Conservation (phyloP, 2,113 vertebrate species). For the Penelope pileata region DNA sequence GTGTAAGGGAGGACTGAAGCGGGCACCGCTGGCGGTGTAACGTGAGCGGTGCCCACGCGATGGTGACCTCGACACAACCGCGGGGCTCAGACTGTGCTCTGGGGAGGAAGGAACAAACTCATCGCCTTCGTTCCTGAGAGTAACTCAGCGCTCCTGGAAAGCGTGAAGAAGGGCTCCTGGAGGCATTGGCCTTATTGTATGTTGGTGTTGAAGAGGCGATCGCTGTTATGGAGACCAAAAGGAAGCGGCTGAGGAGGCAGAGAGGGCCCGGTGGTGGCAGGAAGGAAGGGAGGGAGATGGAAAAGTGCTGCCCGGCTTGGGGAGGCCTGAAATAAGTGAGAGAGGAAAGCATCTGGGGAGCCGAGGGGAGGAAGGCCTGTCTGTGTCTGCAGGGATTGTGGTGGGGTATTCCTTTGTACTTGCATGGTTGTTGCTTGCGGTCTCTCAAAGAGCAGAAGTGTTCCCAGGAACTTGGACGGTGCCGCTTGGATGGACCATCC, state of each 20-base stretch:
- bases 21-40: not conserved
- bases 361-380: not conserved
- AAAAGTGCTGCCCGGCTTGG: not conserved
- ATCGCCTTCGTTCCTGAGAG: not conserved
- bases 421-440: not conserved
- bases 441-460: not conserved
- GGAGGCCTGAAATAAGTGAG: not conserved
- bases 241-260: not conserved
- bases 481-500: not conserved
- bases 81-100: not conserved
- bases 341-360: not conserved
- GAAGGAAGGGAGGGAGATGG: slow-evolving; percentile 12
- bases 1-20: not conserved
- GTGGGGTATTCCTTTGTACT: not conserved
- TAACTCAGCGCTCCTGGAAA: not conserved
- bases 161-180: not conserved
- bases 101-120: not conserved
- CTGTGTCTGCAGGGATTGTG: not conserved
- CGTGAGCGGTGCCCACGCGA: too few species aligned
- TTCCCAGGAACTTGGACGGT: not conserved
- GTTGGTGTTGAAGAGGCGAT: not conserved
- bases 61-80: too few species aligned
- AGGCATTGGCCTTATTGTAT: not conserved
- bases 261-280: not conserved
- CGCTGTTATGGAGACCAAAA: not conserved